These are phyloP conservation scores for Calcarius lapponicus DNA, from an alignment of 2,797 vertebrate species.

Conservation along the genomic window DNA sequence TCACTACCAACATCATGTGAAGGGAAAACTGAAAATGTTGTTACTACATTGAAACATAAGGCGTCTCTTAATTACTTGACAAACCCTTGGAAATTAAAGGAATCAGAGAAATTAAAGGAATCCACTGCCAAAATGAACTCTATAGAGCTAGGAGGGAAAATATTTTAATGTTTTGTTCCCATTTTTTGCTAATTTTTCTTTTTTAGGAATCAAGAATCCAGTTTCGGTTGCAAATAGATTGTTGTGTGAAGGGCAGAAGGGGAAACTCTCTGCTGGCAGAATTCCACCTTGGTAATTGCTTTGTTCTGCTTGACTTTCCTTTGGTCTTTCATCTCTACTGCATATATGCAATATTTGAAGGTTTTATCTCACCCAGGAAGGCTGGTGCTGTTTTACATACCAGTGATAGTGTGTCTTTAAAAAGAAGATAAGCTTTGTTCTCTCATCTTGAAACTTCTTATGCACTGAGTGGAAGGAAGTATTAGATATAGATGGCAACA, in stretches of 20 bases:
- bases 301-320: constrained; percentile 63
- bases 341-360: constrained; percentile 44
- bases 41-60: neutral
- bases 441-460: constrained; percentile 30
- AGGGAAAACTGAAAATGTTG: neutral
- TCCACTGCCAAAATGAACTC: constrained; percentile 6
- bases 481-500: constrained; percentile 4
- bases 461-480: constrained; percentile 7
- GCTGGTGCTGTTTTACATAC: constrained; percentile 24
- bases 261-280: constrained; percentile 97
- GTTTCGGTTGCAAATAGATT: constrained; percentile 95
- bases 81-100: neutral
- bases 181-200: constrained; percentile 61
- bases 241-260: constrained; percentile 96
- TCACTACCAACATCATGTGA: neutral
- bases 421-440: constrained; percentile 40
- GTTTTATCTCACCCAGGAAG: constrained; percentile 24
- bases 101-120: neutral
- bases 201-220: constrained; percentile 97
- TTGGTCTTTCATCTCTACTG: constrained; percentile 49
- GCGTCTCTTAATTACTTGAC: neutral
- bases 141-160: neutral
- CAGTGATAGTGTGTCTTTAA: neutral
- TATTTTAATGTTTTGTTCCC: constrained; percentile 41
- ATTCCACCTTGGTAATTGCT: constrained; percentile 96